A percentile compares a stretch with the other conserved stretches of the same genome.
phyloP scores from a whole-genome alignment of 2,888 invertebrate genomes.

The Timema cristinae region DNA sequence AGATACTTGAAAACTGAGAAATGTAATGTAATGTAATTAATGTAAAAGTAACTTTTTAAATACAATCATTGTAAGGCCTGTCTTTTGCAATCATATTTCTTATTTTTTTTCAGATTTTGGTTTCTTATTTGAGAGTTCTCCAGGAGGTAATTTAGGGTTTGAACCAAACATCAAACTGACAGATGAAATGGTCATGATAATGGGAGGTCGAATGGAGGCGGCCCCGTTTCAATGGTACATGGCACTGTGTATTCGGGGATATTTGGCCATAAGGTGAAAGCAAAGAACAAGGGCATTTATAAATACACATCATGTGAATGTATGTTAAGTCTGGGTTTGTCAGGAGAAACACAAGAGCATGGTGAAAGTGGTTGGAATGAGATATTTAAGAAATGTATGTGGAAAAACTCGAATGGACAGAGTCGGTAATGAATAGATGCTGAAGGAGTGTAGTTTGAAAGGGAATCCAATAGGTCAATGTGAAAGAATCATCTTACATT shows the following conservation, averaged over 20 bases:
- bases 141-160: slow-evolving; percentile 97
- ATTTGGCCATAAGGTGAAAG: slow-evolving; percentile 74
- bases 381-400: too few relatives aligned
- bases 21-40: background rate
- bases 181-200: slow-evolving; percentile 99
- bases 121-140: slow-evolving; percentile 99
- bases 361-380: too few relatives aligned
- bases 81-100: background rate
- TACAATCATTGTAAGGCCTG: too few relatives aligned
- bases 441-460: too few relatives aligned
- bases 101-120: slow-evolving; percentile 78
- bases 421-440: too few relatives aligned
- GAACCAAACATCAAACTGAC: slow-evolving; percentile 99
- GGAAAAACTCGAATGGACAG: too few relatives aligned
- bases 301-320: slow-evolving; percentile 32
- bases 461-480: too few relatives aligned
- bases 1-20: background rate
- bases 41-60: slow-evolving; percentile 23
- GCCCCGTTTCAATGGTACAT: slow-evolving; percentile 97
- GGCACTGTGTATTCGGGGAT: slow-evolving; percentile 95
- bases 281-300: slow-evolving; percentile 44
- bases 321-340: background rate
- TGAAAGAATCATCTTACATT: too few relatives aligned
- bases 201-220: slow-evolving; percentile 99
- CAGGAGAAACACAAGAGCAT: too few relatives aligned